These are phyloP conservation scores for Adineta ricciae DNA, from an alignment of 2,888 invertebrate genomes.

Conservation along the genomic window DNA sequence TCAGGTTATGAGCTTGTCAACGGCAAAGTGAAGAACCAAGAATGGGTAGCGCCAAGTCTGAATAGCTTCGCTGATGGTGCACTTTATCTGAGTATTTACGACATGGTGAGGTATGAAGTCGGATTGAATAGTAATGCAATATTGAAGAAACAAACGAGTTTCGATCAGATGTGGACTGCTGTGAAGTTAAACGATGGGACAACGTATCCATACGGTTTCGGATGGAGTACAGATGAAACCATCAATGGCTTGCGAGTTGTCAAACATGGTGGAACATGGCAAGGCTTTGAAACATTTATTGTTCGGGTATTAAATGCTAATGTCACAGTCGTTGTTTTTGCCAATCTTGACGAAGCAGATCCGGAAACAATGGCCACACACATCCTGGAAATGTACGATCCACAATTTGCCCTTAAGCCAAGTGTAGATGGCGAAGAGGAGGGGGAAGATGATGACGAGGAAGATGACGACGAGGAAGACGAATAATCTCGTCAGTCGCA, in stretches of 20 bases:
- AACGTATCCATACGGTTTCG: not conserved
- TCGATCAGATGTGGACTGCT: not conserved
- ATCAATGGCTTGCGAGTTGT: not conserved
- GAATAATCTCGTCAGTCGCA: too few relatives aligned
- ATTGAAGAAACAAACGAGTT: not conserved
- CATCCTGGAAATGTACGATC: not conserved
- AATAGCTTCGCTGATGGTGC: not conserved
- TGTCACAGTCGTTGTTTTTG: not conserved
- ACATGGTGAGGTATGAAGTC: not conserved
- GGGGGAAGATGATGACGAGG: too few relatives aligned
- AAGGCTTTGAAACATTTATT: not conserved
- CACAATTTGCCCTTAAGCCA: not conserved
- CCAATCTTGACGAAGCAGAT: not conserved
- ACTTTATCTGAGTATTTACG: not conserved
- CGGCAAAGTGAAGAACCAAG: not conserved
- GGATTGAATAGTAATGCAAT: not conserved
- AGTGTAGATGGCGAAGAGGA: not conserved
- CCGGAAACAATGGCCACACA: not conserved
- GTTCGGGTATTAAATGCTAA: not conserved
- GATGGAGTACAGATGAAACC: not conserved
- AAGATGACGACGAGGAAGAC: too few relatives aligned
- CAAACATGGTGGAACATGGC: not conserved
- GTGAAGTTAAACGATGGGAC: not conserved
- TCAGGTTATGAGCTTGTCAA: not conserved
- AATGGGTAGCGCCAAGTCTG: not conserved